Percentiles rank a stretch among this genome's conserved stretches.
Conservation (phyloP, 2,113 vertebrate genomes). For the Glareola pratincola region DNA sequence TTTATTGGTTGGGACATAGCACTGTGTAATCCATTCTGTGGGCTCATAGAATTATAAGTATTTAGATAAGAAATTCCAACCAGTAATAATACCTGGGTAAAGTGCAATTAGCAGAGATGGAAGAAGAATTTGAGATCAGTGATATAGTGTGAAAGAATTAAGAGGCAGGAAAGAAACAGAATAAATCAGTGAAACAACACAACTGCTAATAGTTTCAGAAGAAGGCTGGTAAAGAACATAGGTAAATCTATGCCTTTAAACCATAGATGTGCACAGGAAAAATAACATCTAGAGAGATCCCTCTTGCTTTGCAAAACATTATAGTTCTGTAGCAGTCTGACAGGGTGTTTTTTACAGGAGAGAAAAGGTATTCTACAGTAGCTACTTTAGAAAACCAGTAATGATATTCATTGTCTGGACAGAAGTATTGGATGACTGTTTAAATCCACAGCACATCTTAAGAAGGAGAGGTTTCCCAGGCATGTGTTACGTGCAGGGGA, state of each 20-base stretch:
- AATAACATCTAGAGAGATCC: neutral
- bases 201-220: neutral
- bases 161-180: neutral
- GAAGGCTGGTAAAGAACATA: neutral
- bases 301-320: neutral
- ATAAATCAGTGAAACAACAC: neutral
- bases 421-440: neutral
- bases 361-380: neutral
- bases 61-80: neutral
- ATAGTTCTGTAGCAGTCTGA: neutral
- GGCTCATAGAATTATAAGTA: neutral
- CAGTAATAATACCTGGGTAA: neutral
- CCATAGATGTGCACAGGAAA: neutral
- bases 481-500: neutral
- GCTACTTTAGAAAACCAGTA: neutral
- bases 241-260: neutral
- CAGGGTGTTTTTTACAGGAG: neutral
- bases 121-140: neutral
- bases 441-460: neutral
- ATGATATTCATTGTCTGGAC: neutral
- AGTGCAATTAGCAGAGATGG: neutral
- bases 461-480: neutral
- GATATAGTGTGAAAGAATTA: neutral
- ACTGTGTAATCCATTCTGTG: neutral
- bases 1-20: neutral